Conservation (phyloP, 2,797 vertebrate genomes). For the Diplodus puntazzo region DNA sequence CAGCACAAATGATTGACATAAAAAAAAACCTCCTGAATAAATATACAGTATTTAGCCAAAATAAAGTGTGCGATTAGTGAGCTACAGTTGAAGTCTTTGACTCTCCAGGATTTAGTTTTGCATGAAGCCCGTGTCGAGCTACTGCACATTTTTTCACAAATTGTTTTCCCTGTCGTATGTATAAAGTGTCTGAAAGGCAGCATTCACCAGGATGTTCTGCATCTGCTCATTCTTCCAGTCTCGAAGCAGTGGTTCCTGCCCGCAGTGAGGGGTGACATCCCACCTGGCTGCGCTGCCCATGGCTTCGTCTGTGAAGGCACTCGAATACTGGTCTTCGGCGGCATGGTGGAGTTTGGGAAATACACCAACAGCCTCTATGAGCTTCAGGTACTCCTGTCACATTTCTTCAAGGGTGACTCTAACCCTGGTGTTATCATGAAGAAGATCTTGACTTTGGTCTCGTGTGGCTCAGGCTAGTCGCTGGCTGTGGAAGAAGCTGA, state of each 20-base stretch:
- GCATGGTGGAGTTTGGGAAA: slow-evolving; percentile 98
- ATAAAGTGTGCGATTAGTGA: too few relatives aligned
- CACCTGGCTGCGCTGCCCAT: slow-evolving; percentile 96
- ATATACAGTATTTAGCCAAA: too few relatives aligned
- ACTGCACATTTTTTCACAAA: neutral
- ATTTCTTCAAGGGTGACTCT: too few relatives aligned
- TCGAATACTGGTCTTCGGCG: slow-evolving; percentile 95
- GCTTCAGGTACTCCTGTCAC: slow-evolving; percentile 89
- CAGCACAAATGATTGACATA: too few relatives aligned
- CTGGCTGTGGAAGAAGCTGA: slow-evolving; percentile 99
- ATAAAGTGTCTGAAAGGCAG: neutral
- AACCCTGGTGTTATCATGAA: too few relatives aligned
- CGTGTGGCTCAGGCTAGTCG: slow-evolving; percentile 90
- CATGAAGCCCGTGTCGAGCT: too few relatives aligned
- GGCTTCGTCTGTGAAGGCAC: slow-evolving; percentile 97
- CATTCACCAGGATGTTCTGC: neutral
- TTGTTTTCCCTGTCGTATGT: neutral
- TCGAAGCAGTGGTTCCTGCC: slow-evolving; percentile 98
- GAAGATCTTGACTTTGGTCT: neutral
- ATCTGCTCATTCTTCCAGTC: slow-evolving; percentile 75
- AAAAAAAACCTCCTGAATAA: too few relatives aligned
- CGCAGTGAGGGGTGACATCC: slow-evolving; percentile 97
- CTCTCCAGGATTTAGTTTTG: too few relatives aligned
- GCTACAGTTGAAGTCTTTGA: too few relatives aligned
- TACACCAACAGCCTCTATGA: slow-evolving; percentile 96